phyloP scores from a whole-genome alignment of 1,140 invertebrate species.

The Camponotus pennsylvanicus region DNA sequence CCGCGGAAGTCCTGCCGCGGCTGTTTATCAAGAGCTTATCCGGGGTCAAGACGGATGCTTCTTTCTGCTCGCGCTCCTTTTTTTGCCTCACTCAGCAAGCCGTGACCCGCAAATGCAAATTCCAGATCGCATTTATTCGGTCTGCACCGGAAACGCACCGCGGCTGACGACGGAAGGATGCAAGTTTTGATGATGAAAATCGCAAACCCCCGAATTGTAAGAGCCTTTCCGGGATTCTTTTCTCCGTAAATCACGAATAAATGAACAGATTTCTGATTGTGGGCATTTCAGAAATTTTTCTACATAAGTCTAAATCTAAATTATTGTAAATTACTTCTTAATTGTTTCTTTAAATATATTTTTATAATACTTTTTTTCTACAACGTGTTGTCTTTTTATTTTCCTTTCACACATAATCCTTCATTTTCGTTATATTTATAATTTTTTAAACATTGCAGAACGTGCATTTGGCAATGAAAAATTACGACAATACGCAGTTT shows the following conservation, averaged over 20 bases:
- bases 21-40: constrained; percentile 64
- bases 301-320: background rate
- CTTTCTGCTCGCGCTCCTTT: background rate
- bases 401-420: background rate
- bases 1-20: constrained; percentile 49
- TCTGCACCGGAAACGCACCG: constrained; percentile 41
- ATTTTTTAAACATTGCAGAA: background rate
- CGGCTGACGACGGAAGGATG: constrained; percentile 31
- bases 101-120: constrained; percentile 64
- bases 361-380: background rate
- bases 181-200: constrained; percentile 13
- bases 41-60: constrained; percentile 41
- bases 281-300: no score
- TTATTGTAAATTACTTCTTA: background rate
- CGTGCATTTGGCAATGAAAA: background rate
- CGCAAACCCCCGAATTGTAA: background rate
- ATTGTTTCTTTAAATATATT: background rate
- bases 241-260: background rate
- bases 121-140: constrained; percentile 59
- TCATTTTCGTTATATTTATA: background rate
- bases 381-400: background rate
- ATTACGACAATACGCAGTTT: background rate
- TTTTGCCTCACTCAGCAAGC: constrained; percentile 14
- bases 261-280: background rate
- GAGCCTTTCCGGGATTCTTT: background rate